A percentile compares a stretch with the other conserved stretches of the same genome.
These are phyloP conservation scores for Micoletzkya japonica DNA, from an alignment of 2,888 invertebrate genomes.

Conservation along the genomic window DNA sequence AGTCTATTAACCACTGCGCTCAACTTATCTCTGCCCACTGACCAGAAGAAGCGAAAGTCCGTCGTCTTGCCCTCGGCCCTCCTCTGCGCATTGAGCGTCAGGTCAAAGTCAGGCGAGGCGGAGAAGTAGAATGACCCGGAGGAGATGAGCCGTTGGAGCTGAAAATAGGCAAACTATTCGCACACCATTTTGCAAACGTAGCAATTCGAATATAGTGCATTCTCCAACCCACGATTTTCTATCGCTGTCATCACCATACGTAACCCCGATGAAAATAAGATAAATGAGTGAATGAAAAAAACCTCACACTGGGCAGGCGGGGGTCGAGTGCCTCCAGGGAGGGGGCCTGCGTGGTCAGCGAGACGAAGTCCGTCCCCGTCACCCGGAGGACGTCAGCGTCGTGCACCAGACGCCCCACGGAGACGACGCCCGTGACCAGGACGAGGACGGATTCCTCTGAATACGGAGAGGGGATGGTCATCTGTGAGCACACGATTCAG, in stretches of 20 bases:
- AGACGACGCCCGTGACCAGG: conserved; percentile 90
- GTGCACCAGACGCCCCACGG: conserved; percentile 91
- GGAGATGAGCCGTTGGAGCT: conserved; percentile 81
- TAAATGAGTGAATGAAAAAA: not conserved
- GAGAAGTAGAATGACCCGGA: conserved; percentile 99
- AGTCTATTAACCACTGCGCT: no score
- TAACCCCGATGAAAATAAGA: not conserved
- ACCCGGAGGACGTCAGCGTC: conserved; percentile 84
- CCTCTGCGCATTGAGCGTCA: conserved; percentile 90
- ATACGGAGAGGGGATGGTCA: conserved; percentile 24
- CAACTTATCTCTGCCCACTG: no score
- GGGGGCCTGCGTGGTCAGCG: conserved; percentile 44
- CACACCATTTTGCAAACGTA: no score
- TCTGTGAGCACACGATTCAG: no score
- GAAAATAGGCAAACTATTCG: conserved; percentile 29
- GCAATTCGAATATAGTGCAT: no score
- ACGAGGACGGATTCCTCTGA: conserved; percentile 82
- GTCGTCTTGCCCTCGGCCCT: conserved; percentile 79
- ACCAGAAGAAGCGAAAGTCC: conserved; percentile 97
- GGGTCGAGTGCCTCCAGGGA: conserved; percentile 45
- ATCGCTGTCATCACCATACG: not conserved
- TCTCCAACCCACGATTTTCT: no score
- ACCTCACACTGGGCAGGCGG: conserved; percentile 53
- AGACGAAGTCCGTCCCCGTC: conserved; percentile 57
- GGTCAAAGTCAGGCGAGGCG: conserved; percentile 74